phyloP scores from a whole-genome alignment of 1,140 invertebrate genomes.

The Drosophila punjabiensis region DNA sequence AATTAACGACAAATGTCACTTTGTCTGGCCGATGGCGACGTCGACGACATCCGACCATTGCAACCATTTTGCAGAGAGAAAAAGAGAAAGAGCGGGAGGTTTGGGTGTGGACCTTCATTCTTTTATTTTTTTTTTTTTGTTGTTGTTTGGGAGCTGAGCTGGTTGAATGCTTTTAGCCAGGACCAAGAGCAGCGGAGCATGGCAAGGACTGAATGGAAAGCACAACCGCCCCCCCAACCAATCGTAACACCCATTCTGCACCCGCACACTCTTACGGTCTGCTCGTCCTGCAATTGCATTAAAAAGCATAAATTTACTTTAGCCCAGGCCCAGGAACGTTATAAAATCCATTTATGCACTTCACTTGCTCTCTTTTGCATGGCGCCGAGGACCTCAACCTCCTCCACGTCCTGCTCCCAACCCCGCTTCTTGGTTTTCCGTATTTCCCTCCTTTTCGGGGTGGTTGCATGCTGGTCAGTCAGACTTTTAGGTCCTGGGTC shows the following conservation, averaged over 20 bases:
- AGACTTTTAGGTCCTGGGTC: constrained; percentile 42
- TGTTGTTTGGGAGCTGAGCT: constrained; percentile 19
- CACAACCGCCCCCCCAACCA: neutral
- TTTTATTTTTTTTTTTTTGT: neutral
- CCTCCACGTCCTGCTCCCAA: neutral
- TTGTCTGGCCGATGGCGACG: constrained; percentile 66
- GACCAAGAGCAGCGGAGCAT: constrained; percentile 67
- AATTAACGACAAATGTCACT: constrained; percentile 84
- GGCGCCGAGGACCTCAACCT: neutral
- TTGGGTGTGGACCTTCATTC: neutral
- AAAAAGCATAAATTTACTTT: constrained; percentile 84
- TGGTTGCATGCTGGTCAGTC: constrained; percentile 76
- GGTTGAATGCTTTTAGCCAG: constrained; percentile 66
- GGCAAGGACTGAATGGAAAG: constrained; percentile 19
- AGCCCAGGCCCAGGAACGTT: constrained; percentile 71
- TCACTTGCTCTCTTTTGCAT: constrained; percentile 72
- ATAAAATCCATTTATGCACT: constrained; percentile 84
- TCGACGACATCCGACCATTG: constrained; percentile 51
- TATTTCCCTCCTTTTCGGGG: constrained; percentile 34
- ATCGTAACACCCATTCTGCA: constrained; percentile 8
- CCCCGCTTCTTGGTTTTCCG: constrained; percentile 1
- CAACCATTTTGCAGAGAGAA: constrained; percentile 39
- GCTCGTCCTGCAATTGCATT: constrained; percentile 82
- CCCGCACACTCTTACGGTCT: constrained; percentile 78
- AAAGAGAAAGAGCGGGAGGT: neutral